These are phyloP conservation scores for Eubasilissa regina DNA, from an alignment of 1,140 invertebrate species.

Conservation along the genomic window DNA sequence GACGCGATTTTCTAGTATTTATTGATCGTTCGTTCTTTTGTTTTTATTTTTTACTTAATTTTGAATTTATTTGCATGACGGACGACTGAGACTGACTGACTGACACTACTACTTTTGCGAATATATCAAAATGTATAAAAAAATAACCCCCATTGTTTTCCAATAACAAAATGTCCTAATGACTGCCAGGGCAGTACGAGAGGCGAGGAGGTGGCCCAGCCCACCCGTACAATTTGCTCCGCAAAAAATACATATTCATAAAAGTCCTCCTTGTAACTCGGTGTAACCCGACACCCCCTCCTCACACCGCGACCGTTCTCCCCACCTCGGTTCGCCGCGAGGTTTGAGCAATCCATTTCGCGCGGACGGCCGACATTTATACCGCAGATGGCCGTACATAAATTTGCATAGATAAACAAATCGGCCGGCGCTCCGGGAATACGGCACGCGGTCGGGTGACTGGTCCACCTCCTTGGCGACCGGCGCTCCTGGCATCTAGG, in stretches of 20 bases:
- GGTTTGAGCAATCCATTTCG: constrained; percentile 35
- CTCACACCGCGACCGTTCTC: not conserved
- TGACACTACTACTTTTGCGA: too few relatives aligned
- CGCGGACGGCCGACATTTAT: constrained; percentile 47
- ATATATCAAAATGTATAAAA: not conserved
- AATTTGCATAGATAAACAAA: constrained; percentile 57
- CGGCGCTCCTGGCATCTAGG: not conserved
- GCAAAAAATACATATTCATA: constrained; percentile 12
- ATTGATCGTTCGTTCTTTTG: too few relatives aligned
- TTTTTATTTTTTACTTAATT: too few relatives aligned
- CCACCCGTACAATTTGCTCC: not conserved
- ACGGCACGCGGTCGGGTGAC: constrained; percentile 13
- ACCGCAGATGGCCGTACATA: constrained; percentile 54
- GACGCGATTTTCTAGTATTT: too few relatives aligned
- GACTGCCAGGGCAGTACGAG: not conserved
- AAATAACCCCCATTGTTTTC: not conserved
- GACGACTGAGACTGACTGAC: too few relatives aligned
- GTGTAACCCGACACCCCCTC: not conserved
- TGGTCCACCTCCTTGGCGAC: constrained; percentile 1
- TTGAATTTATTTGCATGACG: too few relatives aligned
- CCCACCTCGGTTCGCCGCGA: not conserved
- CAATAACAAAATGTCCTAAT: not conserved
- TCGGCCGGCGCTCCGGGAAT: constrained; percentile 14
- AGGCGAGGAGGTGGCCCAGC: not conserved
- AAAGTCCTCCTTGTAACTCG: not conserved